phyloP scores from a whole-genome alignment of 2,888 invertebrate species.

The Cheiracanthium punctorium region DNA sequence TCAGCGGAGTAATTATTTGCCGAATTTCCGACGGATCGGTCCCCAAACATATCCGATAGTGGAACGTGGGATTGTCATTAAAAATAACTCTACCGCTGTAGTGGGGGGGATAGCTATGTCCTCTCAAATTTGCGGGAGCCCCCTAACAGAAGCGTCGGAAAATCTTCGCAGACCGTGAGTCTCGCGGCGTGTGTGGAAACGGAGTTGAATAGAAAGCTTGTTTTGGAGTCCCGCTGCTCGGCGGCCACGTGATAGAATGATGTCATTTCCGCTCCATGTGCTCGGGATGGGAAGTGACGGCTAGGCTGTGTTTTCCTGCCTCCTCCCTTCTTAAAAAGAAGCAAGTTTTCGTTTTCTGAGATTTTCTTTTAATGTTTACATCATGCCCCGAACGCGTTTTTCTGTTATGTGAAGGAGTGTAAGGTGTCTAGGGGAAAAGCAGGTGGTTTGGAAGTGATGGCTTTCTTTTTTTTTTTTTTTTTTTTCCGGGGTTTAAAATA shows the following conservation, averaged over 20 bases:
- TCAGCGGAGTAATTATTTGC: too few relatives aligned
- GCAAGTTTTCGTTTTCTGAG: neutral
- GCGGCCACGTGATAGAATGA: constrained; percentile 44
- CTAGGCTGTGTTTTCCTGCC: neutral
- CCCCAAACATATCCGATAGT: neutral
- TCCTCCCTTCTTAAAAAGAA: too few relatives aligned
- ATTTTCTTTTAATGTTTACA: too few relatives aligned
- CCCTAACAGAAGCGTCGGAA: constrained; percentile 9
- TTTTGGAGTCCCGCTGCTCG: constrained; percentile 60
- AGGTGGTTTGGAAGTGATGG: too few relatives aligned
- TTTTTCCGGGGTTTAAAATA: too few relatives aligned
- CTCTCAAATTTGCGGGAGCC: neutral
- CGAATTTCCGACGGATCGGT: neutral
- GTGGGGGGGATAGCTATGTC: too few relatives aligned
- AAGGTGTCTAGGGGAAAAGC: too few relatives aligned
- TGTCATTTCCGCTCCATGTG: constrained; percentile 62
- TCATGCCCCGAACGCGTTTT: too few relatives aligned
- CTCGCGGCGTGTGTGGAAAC: neutral
- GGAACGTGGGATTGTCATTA: neutral
- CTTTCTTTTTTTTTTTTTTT: too few relatives aligned
- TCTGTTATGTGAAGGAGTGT: too few relatives aligned
- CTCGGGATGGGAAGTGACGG: constrained; percentile 42
- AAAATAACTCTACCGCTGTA: neutral
- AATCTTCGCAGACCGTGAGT: neutral
- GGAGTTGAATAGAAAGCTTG: constrained; percentile 34